phyloP scores from a whole-genome alignment of 2,113 vertebrate genomes.

The Progne subis region DNA sequence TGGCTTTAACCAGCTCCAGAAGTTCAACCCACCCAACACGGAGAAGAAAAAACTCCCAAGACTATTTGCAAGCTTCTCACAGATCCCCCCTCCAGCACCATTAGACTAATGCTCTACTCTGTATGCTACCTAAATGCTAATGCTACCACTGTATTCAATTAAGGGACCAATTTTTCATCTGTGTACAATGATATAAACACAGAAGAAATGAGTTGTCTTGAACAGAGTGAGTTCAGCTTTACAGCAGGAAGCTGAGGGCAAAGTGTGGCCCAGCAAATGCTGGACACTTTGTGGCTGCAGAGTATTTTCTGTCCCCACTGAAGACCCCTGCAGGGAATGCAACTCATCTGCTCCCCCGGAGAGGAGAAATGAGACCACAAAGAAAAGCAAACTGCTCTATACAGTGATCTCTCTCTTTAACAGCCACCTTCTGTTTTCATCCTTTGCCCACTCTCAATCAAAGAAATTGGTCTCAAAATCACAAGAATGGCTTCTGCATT shows the following conservation, averaged over 20 bases:
- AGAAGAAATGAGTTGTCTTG: neutral
- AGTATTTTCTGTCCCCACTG: constrained; percentile 4
- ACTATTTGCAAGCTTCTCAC: neutral
- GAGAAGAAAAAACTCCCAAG: neutral
- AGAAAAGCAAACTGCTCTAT: neutral
- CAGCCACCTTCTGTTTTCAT: neutral
- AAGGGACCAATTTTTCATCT: neutral
- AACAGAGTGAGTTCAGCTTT: neutral
- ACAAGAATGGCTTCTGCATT: neutral
- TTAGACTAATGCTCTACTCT: neutral
- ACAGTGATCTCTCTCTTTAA: neutral
- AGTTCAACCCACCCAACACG: neutral
- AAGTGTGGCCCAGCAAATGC: neutral
- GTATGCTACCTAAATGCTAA: neutral
- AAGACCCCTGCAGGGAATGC: neutral
- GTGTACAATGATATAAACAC: neutral
- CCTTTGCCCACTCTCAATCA: neutral
- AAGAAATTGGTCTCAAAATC: neutral
- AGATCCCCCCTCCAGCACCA: neutral
- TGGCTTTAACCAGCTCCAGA: neutral
- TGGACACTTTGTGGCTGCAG: neutral
- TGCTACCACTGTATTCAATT: neutral
- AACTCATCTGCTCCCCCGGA: neutral
- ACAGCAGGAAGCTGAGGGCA: neutral
- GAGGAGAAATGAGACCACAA: neutral